Evolutionary conservation across 2,113 vertebrate genomes (phyloP).

Genomic region (Psittacara wagleri): DNA sequence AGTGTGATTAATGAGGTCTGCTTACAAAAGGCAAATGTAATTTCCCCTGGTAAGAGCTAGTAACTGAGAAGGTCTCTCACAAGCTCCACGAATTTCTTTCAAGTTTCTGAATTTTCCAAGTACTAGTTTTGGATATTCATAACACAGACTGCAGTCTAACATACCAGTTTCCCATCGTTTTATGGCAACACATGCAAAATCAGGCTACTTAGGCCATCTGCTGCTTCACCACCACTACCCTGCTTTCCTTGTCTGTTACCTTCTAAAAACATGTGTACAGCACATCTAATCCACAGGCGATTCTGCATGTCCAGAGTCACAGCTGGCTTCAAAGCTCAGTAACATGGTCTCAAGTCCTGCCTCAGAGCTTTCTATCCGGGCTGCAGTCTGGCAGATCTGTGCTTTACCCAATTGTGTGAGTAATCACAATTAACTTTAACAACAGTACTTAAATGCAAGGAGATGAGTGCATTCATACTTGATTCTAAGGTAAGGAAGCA

Average conservation of each 20-base stretch:
- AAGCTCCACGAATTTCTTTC: background rate
- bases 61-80: background rate
- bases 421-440: background rate
- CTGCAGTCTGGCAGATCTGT: background rate
- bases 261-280: background rate
- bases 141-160: background rate
- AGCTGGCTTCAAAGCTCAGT: background rate
- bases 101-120: background rate
- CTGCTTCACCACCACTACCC: background rate
- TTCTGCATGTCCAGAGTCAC: background rate
- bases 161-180: background rate
- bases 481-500: background rate
- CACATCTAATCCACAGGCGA: background rate
- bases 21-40: conserved; percentile 30
- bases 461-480: background rate
- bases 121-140: background rate
- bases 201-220: background rate
- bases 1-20: conserved; percentile 40
- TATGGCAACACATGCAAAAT: background rate
- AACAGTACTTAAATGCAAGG: background rate
- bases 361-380: background rate
- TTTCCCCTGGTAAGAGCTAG: background rate
- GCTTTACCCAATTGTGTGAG: background rate
- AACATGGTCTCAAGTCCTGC: background rate
- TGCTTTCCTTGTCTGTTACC: background rate